Evolutionary conservation across 2,797 vertebrate species (phyloP).

Genomic region (Jordanella pulchra): DNA sequence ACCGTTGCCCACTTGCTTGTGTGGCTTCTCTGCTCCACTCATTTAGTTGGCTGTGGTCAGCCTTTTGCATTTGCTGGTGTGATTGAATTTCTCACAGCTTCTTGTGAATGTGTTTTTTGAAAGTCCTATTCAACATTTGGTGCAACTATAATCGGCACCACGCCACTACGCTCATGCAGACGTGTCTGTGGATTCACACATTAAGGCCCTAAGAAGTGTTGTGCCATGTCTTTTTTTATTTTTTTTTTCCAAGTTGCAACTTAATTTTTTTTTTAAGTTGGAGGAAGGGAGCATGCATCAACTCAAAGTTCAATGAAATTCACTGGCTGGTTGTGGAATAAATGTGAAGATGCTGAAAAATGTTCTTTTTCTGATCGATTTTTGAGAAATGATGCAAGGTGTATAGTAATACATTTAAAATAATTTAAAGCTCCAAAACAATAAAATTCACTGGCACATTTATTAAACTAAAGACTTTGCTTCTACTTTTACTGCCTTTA

Average conservation of each 20-base stretch:
- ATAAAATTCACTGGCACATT: not conserved
- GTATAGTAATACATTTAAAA: not conserved
- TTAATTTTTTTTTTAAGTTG: slow-evolving; percentile 48
- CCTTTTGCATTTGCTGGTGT: slow-evolving; percentile 71
- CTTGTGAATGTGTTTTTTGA: slow-evolving; percentile 76
- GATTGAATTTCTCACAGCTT: slow-evolving; percentile 79
- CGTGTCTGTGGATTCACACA: slow-evolving; percentile 75
- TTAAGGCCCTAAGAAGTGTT: slow-evolving; percentile 70
- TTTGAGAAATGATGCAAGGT: not conserved
- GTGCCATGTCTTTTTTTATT: slow-evolving; percentile 55
- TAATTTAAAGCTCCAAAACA: not conserved
- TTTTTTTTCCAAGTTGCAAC: slow-evolving; percentile 35
- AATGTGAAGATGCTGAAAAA: slow-evolving; percentile 4
- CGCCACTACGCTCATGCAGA: slow-evolving; percentile 76
- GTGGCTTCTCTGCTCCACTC: slow-evolving; percentile 58
- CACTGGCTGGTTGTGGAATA: not conserved
- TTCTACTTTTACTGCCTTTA: slow-evolving; percentile 8
- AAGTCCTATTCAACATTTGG: slow-evolving; percentile 80
- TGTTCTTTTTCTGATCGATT: not conserved
- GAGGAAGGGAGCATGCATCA: slow-evolving; percentile 27
- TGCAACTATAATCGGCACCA: slow-evolving; percentile 78
- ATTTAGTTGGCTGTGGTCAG: slow-evolving; percentile 75
- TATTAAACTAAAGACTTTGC: not conserved
- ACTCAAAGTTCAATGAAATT: slow-evolving; percentile 13
- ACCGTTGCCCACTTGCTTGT: slow-evolving; percentile 48